phyloP scores from a whole-genome alignment of 2,797 vertebrate genomes.

The Liparis tanakae region DNA sequence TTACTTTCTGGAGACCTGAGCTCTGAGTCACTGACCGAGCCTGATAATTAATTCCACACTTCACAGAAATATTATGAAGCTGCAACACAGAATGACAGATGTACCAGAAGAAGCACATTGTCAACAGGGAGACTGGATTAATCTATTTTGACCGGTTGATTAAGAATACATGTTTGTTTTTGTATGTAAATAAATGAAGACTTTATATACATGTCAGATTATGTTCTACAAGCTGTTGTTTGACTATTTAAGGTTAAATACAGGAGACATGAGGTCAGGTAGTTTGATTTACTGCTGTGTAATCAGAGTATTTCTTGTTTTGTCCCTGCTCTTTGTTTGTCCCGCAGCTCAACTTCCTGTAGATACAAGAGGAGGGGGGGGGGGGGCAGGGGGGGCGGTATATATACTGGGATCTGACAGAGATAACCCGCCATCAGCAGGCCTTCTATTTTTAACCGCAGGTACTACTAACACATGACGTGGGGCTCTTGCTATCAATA shows the following conservation, averaged over 20 bases:
- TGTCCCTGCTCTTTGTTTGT: constrained; percentile 63
- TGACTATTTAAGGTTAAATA: constrained; percentile 4
- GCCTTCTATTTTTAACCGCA: constrained; percentile 83
- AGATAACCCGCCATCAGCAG: constrained; percentile 74
- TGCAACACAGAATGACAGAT: constrained; percentile 66
- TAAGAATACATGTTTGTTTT: constrained; percentile 12
- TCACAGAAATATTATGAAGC: constrained; percentile 74
- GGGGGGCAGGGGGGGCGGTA: constrained; percentile 33
- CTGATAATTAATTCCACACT: constrained; percentile 76
- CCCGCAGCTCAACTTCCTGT: constrained; percentile 72
- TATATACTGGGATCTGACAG: constrained; percentile 63
- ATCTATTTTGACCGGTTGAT: constrained; percentile 47
- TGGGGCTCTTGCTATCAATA: constrained; percentile 84
- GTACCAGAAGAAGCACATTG: constrained; percentile 62
- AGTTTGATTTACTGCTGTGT: constrained; percentile 49
- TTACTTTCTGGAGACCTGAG: constrained; percentile 75
- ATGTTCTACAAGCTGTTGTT: constrained; percentile 14
- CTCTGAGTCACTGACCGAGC: constrained; percentile 72
- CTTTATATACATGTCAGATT: neutral
- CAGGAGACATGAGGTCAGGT: neutral
- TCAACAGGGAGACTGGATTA: constrained; percentile 58
- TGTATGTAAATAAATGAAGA: constrained; percentile 22
- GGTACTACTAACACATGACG: constrained; percentile 84
- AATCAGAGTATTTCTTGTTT: constrained; percentile 66
- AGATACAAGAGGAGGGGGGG: constrained; percentile 57